Conservation (phyloP, 2,113 vertebrate species). For the Trichomycterus rosablanca region DNA sequence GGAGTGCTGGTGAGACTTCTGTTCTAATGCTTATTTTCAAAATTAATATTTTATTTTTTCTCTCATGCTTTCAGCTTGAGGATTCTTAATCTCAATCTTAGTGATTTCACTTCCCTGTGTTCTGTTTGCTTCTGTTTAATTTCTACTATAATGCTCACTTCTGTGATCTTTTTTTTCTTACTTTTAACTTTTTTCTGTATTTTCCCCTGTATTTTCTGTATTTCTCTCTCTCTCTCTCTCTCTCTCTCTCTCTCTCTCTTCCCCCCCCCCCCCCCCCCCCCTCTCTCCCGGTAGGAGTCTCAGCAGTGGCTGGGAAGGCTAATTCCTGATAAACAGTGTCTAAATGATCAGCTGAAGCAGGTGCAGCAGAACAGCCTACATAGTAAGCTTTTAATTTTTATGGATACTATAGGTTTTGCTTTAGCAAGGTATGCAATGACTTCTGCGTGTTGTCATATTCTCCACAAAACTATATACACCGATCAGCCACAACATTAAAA, state of each 20-base stretch:
- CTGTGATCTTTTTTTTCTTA: not conserved
- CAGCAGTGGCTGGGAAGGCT: slow-evolving; percentile 93
- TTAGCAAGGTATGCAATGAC: no score
- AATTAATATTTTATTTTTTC: slow-evolving; percentile 1
- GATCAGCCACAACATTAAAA: no score
- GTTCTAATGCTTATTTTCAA: no score
- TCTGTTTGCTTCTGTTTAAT: slow-evolving; percentile 1
- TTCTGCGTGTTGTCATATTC: no score
- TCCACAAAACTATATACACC: no score
- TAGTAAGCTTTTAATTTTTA: slow-evolving; percentile 77
- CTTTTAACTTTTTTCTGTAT: not conserved
- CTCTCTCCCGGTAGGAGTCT: slow-evolving; percentile 74
- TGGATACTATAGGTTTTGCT: no score
- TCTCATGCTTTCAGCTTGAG: slow-evolving; percentile 23
- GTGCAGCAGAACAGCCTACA: slow-evolving; percentile 95
- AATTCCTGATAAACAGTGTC: slow-evolving; percentile 93
- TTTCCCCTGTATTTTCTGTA: not conserved
- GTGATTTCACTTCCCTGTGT: slow-evolving; percentile 17
- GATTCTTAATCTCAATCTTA: slow-evolving; percentile 23
- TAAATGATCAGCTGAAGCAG: slow-evolving; percentile 94
- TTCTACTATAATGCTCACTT: not conserved
- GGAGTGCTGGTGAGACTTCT: no score
- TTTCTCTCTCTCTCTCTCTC: not conserved
- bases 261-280: no score
- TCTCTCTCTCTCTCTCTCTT: not conserved